phyloP scores from a whole-genome alignment of 2,888 invertebrate species.

The Phymatocera aterrima region DNA sequence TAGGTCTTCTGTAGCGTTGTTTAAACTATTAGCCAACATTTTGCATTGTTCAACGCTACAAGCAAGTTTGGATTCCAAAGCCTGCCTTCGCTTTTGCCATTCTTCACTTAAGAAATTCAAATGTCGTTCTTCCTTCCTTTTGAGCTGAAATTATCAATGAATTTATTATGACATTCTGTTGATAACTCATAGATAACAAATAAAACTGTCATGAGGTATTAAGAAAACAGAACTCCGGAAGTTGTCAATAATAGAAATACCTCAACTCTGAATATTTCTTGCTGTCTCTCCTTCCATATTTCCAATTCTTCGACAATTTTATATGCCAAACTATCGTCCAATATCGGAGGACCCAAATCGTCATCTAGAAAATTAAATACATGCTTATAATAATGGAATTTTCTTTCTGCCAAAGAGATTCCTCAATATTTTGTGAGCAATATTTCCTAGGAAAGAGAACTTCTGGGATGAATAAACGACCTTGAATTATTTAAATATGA shows the following conservation, averaged over 20 bases:
- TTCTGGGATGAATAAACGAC: not conserved
- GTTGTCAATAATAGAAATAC: constrained; percentile 65
- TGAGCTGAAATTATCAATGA: constrained; percentile 71
- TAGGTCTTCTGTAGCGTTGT: constrained; percentile 79
- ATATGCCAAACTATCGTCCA: constrained; percentile 72
- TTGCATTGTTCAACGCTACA: constrained; percentile 80
- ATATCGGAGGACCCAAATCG: constrained; percentile 67
- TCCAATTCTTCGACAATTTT: constrained; percentile 83
- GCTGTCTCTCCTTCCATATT: constrained; percentile 84
- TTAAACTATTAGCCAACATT: constrained; percentile 78
- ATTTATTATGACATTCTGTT: constrained; percentile 22
- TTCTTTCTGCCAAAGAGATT: not conserved
- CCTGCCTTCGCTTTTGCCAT: constrained; percentile 77
- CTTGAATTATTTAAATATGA: not conserved
- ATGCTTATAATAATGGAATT: not conserved
- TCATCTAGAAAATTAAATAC: constrained; percentile 56
- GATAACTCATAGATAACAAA: not conserved
- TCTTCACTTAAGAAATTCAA: constrained; percentile 76
- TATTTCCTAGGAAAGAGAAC: not conserved
- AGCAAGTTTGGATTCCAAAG: constrained; percentile 78
- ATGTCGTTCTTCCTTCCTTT: constrained; percentile 79
- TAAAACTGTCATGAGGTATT: not conserved
- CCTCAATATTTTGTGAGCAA: too few species aligned
- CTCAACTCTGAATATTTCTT: constrained; percentile 80
- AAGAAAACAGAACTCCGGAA: constrained; percentile 19